phyloP scores from a whole-genome alignment of 2,113 vertebrate genomes.

The Hippocampus abdominalis region DNA sequence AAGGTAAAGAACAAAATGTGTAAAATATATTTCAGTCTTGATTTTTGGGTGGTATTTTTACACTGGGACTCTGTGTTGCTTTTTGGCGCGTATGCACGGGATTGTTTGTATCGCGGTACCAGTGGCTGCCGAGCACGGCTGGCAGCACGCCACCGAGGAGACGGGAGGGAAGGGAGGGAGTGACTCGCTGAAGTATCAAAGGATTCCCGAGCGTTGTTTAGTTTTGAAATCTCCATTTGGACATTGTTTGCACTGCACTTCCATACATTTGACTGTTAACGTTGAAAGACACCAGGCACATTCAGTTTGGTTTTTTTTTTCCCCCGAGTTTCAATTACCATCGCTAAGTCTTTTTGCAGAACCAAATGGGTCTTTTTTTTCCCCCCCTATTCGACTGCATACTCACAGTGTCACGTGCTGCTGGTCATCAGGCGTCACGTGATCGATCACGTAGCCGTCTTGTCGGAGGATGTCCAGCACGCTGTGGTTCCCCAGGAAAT shows the following conservation, averaged over 20 bases:
- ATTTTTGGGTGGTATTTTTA: no score
- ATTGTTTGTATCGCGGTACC: constrained; percentile 24
- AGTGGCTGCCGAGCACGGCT: constrained; percentile 33
- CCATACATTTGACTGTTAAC: constrained; percentile 20
- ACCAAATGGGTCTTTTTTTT: neutral
- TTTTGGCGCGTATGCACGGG: constrained; percentile 2
- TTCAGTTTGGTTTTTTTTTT: neutral
- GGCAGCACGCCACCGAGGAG: constrained; percentile 35
- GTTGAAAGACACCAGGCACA: neutral
- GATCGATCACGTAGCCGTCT: constrained; percentile 90
- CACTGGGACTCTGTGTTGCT: no score
- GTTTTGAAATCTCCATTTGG: constrained; percentile 33
- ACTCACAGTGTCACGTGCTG: constrained; percentile 83
- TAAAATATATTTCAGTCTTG: no score
- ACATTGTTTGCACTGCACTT: constrained; percentile 21
- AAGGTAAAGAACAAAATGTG: no score
- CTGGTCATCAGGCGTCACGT: constrained; percentile 77
- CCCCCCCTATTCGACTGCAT: no score
- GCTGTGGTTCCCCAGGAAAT: constrained; percentile 97
- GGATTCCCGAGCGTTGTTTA: constrained; percentile 42
- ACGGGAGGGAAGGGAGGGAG: constrained; percentile 21
- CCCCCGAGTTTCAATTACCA: neutral
- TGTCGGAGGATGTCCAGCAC: constrained; percentile 93
- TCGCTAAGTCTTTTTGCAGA: neutral
- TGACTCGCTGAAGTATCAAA: constrained; percentile 40